Base-by-base conservation (phyloP, 2,797 vertebrate species). In the Microcaecilia unicolor region DNA sequence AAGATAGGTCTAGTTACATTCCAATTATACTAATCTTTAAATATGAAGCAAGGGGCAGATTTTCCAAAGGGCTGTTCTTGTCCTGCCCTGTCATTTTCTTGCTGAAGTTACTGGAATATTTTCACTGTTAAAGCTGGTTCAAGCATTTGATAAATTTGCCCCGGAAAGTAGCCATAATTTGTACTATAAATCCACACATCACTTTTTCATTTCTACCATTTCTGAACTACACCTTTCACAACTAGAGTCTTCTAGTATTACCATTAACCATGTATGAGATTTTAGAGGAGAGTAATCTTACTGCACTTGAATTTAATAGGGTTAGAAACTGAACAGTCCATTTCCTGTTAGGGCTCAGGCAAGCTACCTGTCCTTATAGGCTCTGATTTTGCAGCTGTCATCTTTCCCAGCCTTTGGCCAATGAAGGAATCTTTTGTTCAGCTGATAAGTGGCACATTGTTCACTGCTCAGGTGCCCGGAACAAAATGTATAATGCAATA, bases 341-440 rank as follows among this genome's bases (percentile, higher is more conserved):
- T 78, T 85, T 85, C 71, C 83, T 78, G 65, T 59, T 54, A 51
- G 34, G 10, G 68, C 54, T 58, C 53, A 28, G 63, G 70, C 73
- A 72, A 78, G 62, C 62, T 68, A 67, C 71, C 76, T 71, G 66
- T 67, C 61, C 61, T 67, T 50, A 55, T 59, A 37, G 68, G 58
- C 59, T 70, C 61, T 22, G 26, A 39, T 66, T 67, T 70, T 74
- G 62, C 78, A 86, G 65, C 78, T 85, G 81, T 82, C 76, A 77
- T 73, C 70, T 81, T 74, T 71, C 70, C 72, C 58, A 55, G 61
- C 26, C 5, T 47, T 60, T 35, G 39, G 38, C 69, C 48, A 66
- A 80, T 83, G 71, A 90, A 89, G 78, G 77, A 74, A 70, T 58
- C 73, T 83, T 86, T 88, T 85, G 77, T 87, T 80, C 74, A 18